phyloP scores from a whole-genome alignment of 1,140 invertebrate genomes.

The Gonatopus flavifemur region DNA sequence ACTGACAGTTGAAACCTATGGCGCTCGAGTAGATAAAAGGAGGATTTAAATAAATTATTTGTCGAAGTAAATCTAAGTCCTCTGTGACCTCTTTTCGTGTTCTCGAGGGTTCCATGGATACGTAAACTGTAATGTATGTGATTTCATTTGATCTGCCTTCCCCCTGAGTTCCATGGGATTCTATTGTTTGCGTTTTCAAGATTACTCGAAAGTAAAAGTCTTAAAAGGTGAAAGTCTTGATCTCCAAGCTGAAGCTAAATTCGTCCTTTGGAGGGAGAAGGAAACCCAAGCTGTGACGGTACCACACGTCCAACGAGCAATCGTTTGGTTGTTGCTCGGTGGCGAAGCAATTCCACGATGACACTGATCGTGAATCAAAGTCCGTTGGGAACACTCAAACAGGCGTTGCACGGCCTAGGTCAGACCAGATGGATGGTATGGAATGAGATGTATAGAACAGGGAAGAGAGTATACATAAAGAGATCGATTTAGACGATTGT shows the following conservation, averaged over 20 bases:
- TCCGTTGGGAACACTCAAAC: constrained; percentile 29
- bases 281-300: no score
- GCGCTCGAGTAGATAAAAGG: constrained; percentile 1
- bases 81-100: constrained; percentile 19
- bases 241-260: not conserved
- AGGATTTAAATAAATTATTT: constrained; percentile 37
- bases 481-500: constrained; percentile 21
- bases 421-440: no score
- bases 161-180: not conserved
- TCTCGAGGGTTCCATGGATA: no score
- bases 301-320: constrained; percentile 4
- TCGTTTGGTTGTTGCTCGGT: no score
- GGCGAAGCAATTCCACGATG: constrained; percentile 32
- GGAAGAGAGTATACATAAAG: no score
- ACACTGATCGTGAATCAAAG: constrained; percentile 33
- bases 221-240: not conserved
- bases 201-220: not conserved
- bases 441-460: no score
- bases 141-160: not conserved
- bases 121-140: no score
- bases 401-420: constrained; percentile 5
- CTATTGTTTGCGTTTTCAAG: not conserved
- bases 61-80: constrained; percentile 23
- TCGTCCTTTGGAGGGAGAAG: no score
- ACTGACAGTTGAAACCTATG: not conserved